A percentile compares a stretch with the other conserved stretches of the same genome.
These are phyloP conservation scores for Amphiduros pacificus DNA, from an alignment of 2,888 invertebrate genomes.

Conservation along the genomic window DNA sequence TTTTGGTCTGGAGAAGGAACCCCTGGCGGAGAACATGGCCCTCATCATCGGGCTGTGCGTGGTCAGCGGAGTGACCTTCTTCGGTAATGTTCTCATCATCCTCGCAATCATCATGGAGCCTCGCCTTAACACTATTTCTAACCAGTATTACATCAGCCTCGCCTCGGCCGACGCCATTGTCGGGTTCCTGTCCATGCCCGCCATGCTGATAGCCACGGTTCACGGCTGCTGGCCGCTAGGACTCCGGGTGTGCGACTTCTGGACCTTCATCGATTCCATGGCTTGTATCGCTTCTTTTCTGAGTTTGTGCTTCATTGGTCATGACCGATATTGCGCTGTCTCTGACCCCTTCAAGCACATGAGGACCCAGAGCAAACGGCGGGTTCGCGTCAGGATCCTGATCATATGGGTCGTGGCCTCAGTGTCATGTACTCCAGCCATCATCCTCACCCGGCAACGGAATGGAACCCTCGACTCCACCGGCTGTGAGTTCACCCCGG, in stretches of 20 bases:
- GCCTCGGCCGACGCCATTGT: too few relatives aligned
- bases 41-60: background rate
- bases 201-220: too few relatives aligned
- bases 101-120: background rate
- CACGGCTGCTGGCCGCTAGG: too few relatives aligned
- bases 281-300: too few relatives aligned
- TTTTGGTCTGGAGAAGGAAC: too few relatives aligned
- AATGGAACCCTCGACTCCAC: background rate
- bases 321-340: background rate
- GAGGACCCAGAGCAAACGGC: background rate
- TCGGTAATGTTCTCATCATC: background rate
- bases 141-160: slow-evolving; percentile 1
- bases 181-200: too few relatives aligned
- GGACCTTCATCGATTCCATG: too few relatives aligned
- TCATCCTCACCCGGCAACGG: background rate
- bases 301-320: too few relatives aligned
- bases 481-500: background rate
- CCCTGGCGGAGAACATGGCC: too few relatives aligned
- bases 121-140: background rate
- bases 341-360: background rate
- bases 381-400: background rate
- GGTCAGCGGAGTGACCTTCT: background rate
- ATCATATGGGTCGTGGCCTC: background rate
- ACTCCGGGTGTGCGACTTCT: too few relatives aligned
- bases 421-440: background rate